These are phyloP conservation scores for Drosophila busckii DNA, from an alignment of 1,140 invertebrate species.

Conservation along the genomic window DNA sequence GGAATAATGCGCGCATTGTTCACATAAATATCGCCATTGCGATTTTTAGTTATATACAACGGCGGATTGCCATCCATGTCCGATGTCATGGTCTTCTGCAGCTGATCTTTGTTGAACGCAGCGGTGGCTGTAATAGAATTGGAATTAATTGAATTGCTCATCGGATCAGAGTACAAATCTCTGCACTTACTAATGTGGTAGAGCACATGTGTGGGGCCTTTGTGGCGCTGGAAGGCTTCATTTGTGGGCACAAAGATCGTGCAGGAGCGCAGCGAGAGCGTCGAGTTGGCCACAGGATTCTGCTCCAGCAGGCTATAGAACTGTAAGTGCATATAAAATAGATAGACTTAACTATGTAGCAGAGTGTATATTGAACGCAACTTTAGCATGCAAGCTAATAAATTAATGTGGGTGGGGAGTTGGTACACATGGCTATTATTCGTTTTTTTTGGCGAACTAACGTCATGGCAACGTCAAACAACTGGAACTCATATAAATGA, in stretches of 20 bases:
- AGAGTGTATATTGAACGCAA: constrained; percentile 25
- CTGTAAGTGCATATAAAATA: constrained; percentile 80
- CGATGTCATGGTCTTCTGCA: constrained; percentile 84
- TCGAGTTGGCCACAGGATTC: constrained; percentile 84
- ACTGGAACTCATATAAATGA: constrained; percentile 40
- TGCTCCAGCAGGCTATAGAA: constrained; percentile 85
- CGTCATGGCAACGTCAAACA: constrained; percentile 66
- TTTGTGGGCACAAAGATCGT: constrained; percentile 90
- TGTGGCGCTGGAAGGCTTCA: constrained; percentile 86
- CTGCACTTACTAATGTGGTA: constrained; percentile 89
- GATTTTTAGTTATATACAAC: constrained; percentile 86
- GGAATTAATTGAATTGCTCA: constrained; percentile 26
- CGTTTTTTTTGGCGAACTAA: constrained; percentile 42
- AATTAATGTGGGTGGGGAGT: constrained; percentile 13
- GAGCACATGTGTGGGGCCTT: constrained; percentile 82
- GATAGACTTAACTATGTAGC: constrained; percentile 23
- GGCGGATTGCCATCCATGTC: constrained; percentile 89
- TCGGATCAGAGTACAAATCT: constrained; percentile 8
- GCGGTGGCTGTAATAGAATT: constrained; percentile 82
- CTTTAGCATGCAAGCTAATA: constrained; percentile 34
- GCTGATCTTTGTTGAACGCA: constrained; percentile 84
- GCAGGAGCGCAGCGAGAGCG: constrained; percentile 84
- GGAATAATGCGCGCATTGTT: constrained; percentile 88
- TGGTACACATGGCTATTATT: constrained; percentile 13
- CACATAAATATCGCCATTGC: constrained; percentile 86